These are phyloP conservation scores for Poeciliopsis presidionis DNA, from an alignment of 2,797 vertebrate species.

Conservation along the genomic window DNA sequence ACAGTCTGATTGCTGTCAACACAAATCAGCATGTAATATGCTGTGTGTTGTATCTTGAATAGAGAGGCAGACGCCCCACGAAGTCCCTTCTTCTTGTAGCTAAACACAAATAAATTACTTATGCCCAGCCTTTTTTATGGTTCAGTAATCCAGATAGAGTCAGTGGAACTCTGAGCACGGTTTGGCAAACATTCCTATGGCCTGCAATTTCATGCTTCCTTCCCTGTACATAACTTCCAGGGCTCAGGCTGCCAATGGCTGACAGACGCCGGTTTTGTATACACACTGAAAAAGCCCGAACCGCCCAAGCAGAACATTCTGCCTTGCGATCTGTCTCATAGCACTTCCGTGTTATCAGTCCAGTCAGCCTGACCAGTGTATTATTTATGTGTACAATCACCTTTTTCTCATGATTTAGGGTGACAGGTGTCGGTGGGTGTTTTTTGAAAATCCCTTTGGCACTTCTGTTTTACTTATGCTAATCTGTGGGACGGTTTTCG, in stretches of 20 bases:
- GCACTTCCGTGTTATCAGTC: constrained; percentile 44
- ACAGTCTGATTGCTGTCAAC: constrained; percentile 56
- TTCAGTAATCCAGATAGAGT: constrained; percentile 34
- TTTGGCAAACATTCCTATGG: constrained; percentile 22
- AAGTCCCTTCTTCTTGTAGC: constrained; percentile 14
- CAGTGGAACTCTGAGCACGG: constrained; percentile 5
- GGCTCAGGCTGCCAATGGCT: constrained; percentile 22
- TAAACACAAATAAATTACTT: constrained; percentile 14
- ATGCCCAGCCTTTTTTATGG: background rate
- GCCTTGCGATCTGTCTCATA: constrained; percentile 34
- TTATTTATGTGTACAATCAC: constrained; percentile 61
- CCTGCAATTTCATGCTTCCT: constrained; percentile 31
- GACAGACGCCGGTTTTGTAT: constrained; percentile 40
- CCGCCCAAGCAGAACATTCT: constrained; percentile 45
- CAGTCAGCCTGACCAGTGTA: constrained; percentile 51
- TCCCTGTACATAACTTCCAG: constrained; percentile 12
- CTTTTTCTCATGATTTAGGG: constrained; percentile 33
- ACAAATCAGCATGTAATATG: constrained; percentile 51
- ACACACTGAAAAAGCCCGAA: constrained; percentile 31
- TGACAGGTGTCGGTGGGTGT: constrained; percentile 57
- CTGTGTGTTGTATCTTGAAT: constrained; percentile 36
- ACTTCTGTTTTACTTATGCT: constrained; percentile 48
- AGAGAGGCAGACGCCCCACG: constrained; percentile 9
- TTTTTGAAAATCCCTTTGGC: constrained; percentile 46
- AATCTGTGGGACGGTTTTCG: constrained; percentile 45